Evolutionary conservation across 2,113 vertebrate genomes (phyloP), one percentile per base, ranked within the genome.

Genomic region (Conger conger): DNA sequence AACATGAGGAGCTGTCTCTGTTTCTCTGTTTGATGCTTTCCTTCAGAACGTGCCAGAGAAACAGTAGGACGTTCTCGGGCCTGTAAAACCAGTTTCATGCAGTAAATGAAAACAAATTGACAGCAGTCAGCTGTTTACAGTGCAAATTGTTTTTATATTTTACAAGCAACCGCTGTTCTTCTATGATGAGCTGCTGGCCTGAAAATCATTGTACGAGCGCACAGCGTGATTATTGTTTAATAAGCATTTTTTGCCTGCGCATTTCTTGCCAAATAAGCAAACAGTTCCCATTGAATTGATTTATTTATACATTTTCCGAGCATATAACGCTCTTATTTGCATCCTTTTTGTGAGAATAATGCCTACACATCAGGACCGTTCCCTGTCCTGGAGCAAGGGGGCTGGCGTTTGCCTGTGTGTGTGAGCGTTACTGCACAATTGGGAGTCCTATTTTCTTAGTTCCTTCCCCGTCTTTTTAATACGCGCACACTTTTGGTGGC

Each of bases 41-140:
- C 96, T 95, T 94, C 95, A 96, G 95, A 96, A 95, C 94, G 94
- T 96, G 94, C 95, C 96, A 96, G 96, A 96, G 96, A 96, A 96
- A 96, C 93, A 96, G 94, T 96, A 95, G 95, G 93, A 96, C 96
- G 96, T 95, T 93, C 94, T 92, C 91, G 91, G 93, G 95, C 90
- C 94, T 94, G 78, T 95, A 95, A 93, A 96, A 95, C 95, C 89
- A 92, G 91, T 94, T 93, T 83, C 89, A 94, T 37, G 73, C 45
- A 6, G 68, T 18, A 50, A 83, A 53, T 50, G 30, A 83, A 76
- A 17, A 17, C 91, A 94, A 96, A 96, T 95, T 93, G 95, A 94
- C 93, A 92, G 88, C 94, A 95, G 95, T 96, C 95, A 96, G 95
- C 94, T 95, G 86, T 96, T 96, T 96, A 92, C 93, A 93, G 93